Percentiles rank a stretch among this genome's conserved stretches.
Evolutionary conservation across 2,113 vertebrate species (phyloP).

Genomic region (Mesitornis unicolor): DNA sequence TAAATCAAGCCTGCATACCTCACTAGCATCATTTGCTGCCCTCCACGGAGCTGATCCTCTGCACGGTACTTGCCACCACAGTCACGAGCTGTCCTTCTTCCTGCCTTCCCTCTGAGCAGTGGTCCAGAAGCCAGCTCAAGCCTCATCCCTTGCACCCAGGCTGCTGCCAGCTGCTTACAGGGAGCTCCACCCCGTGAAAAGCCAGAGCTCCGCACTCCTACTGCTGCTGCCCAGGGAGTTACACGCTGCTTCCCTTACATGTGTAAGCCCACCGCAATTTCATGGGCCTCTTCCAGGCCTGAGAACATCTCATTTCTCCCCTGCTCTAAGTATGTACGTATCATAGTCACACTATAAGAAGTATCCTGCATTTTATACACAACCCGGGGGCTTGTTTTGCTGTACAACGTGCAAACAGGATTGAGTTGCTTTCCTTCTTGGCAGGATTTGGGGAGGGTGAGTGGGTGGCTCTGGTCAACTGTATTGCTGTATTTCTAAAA

Average conservation of each 20-base stretch:
- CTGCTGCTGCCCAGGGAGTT: not conserved
- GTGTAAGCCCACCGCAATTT: not conserved
- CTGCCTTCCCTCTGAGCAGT: too few species aligned
- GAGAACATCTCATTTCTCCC: not conserved
- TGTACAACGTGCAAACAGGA: not conserved
- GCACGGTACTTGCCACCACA: not conserved
- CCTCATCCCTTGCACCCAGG: rapidly evolving
- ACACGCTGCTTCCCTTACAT: rapidly evolving
- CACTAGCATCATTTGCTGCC: not conserved
- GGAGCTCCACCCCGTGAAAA: rapidly evolving
- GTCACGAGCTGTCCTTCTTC: not conserved
- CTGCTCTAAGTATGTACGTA: rapidly evolving
- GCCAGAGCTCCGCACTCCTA: not conserved
- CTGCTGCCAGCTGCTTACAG: not conserved
- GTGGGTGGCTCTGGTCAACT: not conserved
- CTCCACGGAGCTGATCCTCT: not conserved
- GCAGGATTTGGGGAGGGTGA: not conserved
- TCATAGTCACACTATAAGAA: not conserved
- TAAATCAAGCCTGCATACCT: not conserved
- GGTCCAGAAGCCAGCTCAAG: not conserved
- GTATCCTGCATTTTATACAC: rapidly evolving
- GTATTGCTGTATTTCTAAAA: not conserved
- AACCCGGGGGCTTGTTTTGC: not conserved
- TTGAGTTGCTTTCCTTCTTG: rapidly evolving
- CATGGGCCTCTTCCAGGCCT: not conserved